Percentiles rank a stretch among this genome's conserved stretches.
Conservation (phyloP, 30 jellyfish, hydroid and myxozoan genomes). For the Pelagia noctiluca region DNA sequence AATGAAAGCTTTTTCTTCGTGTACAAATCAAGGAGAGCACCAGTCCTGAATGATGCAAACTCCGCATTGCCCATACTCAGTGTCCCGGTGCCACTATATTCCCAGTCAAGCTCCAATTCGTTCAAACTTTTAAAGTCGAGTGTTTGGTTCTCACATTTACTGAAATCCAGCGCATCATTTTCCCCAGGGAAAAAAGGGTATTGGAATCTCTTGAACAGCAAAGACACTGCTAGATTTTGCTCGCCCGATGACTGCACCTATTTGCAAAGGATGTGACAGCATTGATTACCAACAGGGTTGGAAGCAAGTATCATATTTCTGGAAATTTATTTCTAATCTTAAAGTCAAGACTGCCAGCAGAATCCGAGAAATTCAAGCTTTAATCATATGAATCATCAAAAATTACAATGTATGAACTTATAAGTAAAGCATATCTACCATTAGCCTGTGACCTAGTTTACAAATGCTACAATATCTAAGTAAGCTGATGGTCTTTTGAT, state of each 20-base stretch:
- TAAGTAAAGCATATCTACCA: no score
- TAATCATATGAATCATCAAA: no score
- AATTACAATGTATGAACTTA: no score
- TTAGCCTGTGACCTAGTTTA: no score
- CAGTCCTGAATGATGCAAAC: conserved; percentile 13
- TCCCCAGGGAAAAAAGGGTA: background rate
- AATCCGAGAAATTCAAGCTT: no score
- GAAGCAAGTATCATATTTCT: no score
- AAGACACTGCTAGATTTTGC: conserved; percentile 79
- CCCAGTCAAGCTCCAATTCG: conserved; percentile 81
- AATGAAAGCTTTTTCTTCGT: conserved; percentile 12
- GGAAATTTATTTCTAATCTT: no score
- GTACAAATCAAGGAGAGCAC: background rate
- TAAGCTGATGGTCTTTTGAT: no score
- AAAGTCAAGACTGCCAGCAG: no score
- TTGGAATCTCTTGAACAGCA: conserved; percentile 72
- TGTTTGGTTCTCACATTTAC: conserved; percentile 42
- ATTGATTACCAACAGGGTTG: no score
- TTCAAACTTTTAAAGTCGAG: conserved; percentile 36
- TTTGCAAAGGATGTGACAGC: no score
- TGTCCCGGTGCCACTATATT: conserved; percentile 73
- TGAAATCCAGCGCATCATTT: conserved; percentile 8
- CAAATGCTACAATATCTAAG: no score
- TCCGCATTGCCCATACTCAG: conserved; percentile 86
- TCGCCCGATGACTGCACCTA: conserved; percentile 80